These are phyloP conservation scores for Neostethus bicornis DNA, from an alignment of 2,797 vertebrate species.

Conservation along the genomic window DNA sequence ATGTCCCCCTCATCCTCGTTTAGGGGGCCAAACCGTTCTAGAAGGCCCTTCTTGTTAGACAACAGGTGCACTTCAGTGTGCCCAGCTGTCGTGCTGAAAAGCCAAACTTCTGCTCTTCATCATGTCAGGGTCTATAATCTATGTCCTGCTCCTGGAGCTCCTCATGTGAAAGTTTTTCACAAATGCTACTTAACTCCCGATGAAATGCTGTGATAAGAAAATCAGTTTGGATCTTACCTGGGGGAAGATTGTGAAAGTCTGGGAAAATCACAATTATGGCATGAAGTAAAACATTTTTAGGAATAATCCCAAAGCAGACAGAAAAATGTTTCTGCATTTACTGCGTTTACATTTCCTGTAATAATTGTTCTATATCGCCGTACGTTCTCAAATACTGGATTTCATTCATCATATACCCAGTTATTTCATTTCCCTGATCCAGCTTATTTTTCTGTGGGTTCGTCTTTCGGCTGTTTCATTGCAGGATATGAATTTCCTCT, in stretches of 20 bases:
- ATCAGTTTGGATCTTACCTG: conserved; percentile 5
- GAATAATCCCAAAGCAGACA: conserved; percentile 8
- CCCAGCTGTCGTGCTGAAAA: conserved; percentile 73
- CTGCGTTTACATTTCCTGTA: conserved; percentile 18
- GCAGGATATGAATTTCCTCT: conserved; percentile 8
- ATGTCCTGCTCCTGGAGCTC: conserved; percentile 64
- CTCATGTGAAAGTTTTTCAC: conserved; percentile 51
- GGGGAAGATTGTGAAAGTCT: not conserved
- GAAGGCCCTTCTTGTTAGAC: conserved; percentile 75
- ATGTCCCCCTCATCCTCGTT: conserved; percentile 62
- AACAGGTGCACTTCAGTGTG: conserved; percentile 78
- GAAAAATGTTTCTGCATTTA: conserved; percentile 34
- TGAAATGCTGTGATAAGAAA: not conserved
- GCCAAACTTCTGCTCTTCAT: conserved; percentile 52
- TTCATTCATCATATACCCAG: conserved; percentile 9
- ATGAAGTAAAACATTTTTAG: not conserved
- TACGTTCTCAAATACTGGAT: conserved; percentile 39
- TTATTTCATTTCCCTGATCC: conserved; percentile 15
- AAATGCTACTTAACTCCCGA: conserved; percentile 47
- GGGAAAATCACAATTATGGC: not conserved
- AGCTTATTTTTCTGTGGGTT: conserved; percentile 38
- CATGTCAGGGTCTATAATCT: conserved; percentile 70
- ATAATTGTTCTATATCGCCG: conserved; percentile 21
- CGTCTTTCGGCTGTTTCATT: conserved; percentile 34
- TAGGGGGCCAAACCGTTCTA: conserved; percentile 58